These are phyloP conservation scores for Noctua fimbriata DNA, from an alignment of 2,888 invertebrate species.

Conservation along the genomic window DNA sequence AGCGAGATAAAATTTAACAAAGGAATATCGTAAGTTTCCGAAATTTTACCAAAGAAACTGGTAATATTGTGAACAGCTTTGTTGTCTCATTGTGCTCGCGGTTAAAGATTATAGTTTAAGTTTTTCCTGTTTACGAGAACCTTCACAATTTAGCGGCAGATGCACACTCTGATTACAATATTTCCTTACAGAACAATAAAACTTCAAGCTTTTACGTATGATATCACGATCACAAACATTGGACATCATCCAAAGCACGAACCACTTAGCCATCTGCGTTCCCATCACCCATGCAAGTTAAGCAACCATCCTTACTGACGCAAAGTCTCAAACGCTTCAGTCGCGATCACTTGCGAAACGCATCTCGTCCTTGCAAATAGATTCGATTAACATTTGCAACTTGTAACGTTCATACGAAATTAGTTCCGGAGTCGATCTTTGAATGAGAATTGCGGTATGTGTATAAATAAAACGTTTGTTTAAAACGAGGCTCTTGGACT, in stretches of 20 bases:
- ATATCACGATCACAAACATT: slow-evolving; percentile 9
- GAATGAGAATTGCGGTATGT: slow-evolving; percentile 48
- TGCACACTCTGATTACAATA: not conserved
- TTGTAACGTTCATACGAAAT: slow-evolving; percentile 59
- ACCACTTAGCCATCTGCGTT: slow-evolving; percentile 25
- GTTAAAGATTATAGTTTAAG: slow-evolving; percentile 8
- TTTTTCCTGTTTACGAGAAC: not conserved
- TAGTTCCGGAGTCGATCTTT: slow-evolving; percentile 56
- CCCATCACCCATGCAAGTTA: slow-evolving; percentile 24
- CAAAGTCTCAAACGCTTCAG: slow-evolving; percentile 17
- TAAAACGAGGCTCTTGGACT: not conserved
- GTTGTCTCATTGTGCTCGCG: slow-evolving; percentile 23
- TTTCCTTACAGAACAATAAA: slow-evolving; percentile 9
- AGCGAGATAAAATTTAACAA: slow-evolving; percentile 53
- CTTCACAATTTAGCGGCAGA: slow-evolving; percentile 8
- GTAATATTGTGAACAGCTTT: slow-evolving; percentile 31
- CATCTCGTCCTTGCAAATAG: slow-evolving; percentile 63
- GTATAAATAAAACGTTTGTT: slow-evolving; percentile 45
- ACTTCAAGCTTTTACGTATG: not conserved
- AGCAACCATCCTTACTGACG: slow-evolving; percentile 46
- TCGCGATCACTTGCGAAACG: slow-evolving; percentile 51
- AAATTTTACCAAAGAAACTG: slow-evolving; percentile 43
- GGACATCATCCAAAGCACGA: slow-evolving; percentile 37
- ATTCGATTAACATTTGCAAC: slow-evolving; percentile 64
- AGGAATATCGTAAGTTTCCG: slow-evolving; percentile 48